These are phyloP conservation scores for Thalassarche chlororhynchos DNA, from an alignment of 2,113 vertebrate species.

Conservation along the genomic window DNA sequence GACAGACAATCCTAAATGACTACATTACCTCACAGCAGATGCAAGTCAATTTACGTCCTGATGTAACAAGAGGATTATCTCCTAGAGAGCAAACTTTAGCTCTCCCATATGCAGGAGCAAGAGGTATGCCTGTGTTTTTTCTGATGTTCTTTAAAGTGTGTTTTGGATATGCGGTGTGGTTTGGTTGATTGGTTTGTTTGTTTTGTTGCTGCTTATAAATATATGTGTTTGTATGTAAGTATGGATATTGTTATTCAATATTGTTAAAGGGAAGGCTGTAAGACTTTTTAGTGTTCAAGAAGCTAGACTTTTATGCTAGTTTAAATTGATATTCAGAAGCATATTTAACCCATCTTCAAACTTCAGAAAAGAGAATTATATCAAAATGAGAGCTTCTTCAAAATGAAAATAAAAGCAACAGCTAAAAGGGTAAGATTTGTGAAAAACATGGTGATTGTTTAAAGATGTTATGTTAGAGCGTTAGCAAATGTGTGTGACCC, in stretches of 20 bases:
- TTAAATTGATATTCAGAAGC: not conserved
- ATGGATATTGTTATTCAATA: not conserved
- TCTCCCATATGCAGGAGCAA: conserved; percentile 86
- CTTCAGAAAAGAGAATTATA: not conserved
- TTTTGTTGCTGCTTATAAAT: not conserved
- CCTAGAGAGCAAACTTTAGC: conserved; percentile 89
- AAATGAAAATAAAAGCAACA: not conserved
- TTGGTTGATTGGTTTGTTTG: not conserved
- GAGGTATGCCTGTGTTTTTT: conserved; percentile 82
- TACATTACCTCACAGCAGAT: conserved; percentile 99
- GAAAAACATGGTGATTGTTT: not conserved
- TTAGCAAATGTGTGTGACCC: not conserved
- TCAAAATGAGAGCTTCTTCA: not conserved
- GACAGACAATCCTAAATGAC: conserved; percentile 98
- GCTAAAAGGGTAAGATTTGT: not conserved
- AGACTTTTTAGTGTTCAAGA: conserved; percentile 11
- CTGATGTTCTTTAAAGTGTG: not conserved
- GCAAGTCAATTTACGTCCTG: conserved; percentile 93
- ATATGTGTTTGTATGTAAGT: no score
- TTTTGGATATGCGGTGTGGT: not conserved
- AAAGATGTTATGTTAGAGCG: not conserved
- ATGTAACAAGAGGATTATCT: conserved; percentile 88
- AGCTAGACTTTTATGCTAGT: not conserved
- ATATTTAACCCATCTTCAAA: not conserved
- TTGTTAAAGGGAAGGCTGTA: not conserved